These are phyloP conservation scores for Chamaetylas fuelleborni DNA, from an alignment of 2,113 vertebrate species.

Conservation along the genomic window DNA sequence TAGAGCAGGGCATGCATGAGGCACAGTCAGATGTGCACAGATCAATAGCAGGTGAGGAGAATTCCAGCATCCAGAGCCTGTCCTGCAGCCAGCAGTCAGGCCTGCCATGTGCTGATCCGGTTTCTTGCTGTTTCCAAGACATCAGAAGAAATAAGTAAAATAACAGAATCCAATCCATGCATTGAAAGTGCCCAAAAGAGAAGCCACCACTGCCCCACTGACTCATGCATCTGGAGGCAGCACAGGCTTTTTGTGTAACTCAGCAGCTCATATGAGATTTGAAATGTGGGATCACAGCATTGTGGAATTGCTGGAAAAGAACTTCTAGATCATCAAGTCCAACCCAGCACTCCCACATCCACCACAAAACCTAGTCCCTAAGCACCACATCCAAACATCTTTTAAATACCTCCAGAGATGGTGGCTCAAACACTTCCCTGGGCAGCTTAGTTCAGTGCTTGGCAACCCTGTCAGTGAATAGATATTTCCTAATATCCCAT, in stretches of 20 bases:
- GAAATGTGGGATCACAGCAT: background rate
- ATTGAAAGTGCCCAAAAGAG: background rate
- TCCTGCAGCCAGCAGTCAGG: background rate
- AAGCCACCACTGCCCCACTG: background rate
- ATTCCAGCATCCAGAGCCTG: background rate
- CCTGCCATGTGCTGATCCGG: background rate
- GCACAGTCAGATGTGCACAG: accelerated
- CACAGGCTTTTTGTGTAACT: background rate
- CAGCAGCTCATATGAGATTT: background rate
- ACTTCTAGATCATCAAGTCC: accelerated
- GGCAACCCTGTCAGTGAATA: background rate
- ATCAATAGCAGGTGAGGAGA: accelerated
- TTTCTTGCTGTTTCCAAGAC: background rate
- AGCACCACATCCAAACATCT: accelerated
- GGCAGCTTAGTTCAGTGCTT: background rate
- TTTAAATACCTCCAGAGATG: background rate
- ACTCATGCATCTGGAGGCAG: background rate
- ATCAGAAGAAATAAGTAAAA: background rate
- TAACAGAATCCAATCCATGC: background rate
- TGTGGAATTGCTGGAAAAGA: background rate
- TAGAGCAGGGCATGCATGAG: background rate
- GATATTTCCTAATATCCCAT: background rate
- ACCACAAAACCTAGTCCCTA: background rate
- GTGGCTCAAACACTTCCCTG: background rate
- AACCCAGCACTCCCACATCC: background rate